Base-by-base conservation (phyloP, 2,797 vertebrate species). In the Argentina silus region DNA sequence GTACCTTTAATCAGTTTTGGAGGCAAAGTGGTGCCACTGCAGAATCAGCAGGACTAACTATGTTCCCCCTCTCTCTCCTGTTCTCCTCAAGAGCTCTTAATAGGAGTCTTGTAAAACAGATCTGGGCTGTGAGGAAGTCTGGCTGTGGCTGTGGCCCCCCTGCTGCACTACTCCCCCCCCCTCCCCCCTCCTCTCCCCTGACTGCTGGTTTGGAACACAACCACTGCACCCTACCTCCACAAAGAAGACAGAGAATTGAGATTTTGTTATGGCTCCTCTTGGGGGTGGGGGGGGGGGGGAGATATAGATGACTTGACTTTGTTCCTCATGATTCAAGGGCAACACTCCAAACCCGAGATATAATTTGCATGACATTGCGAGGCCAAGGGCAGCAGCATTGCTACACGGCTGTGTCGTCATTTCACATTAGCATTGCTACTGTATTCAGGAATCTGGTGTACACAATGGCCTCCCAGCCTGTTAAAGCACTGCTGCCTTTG, bases 81-180 rank as follows among this genome's bases (percentile, higher is more conserved):
- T 79, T 86, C 89, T 87, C 87, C 90, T 91, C 90, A 90, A 82
- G 79, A n/a, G 65, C 88, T 88, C 83, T 84, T 90, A 87, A 90
- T 91, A 90, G n/a, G n/a, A n/a, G 85, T 80, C 81, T 82, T 76
- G 27, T 36, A 36, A 36, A 36, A 36, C 27, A 36, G 27, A 36
- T 36, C 27, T 36, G 27, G 27, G 27, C 27, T 2, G 27, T 2
- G 27, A 36, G 27, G 27, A 4, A 4, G 27, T 36, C 27, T 36
- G 27, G 27, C 27, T 36, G 27, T 36, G 27, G 27, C 73, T 74
- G 55, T 74, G 67, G 77, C 77, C 60, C 72, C 63, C 61, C 59
- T n/a, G n/a, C 11, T 65, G 64, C 69, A n/a, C n/a, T n/a, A n/a
- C 27, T 1, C 27, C 27, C 2, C 27, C 4, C 2, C 27, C 27